Conservation (phyloP, 2,113 vertebrate genomes). For the Cyphomyrus discorhynchus region DNA sequence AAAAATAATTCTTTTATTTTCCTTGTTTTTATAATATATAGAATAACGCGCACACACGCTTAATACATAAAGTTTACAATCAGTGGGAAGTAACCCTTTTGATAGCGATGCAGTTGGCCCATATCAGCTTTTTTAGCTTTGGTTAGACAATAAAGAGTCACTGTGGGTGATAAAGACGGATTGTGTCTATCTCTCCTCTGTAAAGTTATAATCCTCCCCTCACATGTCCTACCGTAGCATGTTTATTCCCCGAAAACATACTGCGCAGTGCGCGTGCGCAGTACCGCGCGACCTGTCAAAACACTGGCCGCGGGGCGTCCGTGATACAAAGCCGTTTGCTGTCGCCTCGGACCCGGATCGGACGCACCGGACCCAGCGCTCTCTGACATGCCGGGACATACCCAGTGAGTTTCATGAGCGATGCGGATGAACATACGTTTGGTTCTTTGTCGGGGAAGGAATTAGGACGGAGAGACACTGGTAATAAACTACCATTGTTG, state of each 20-base stretch:
- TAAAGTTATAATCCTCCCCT: background rate
- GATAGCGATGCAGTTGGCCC: background rate
- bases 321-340: background rate
- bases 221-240: background rate
- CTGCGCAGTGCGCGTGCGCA: constrained; percentile 7
- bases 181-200: background rate
- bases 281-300: constrained; percentile 15
- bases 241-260: background rate
- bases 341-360: background rate
- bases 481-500: background rate
- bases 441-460: background rate
- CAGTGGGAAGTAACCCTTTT: background rate
- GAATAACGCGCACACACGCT: background rate
- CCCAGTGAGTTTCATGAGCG: background rate
- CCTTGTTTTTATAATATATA: background rate
- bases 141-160: background rate
- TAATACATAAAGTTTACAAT: background rate
- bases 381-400: background rate
- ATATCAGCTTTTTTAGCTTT: background rate
- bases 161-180: background rate
- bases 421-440: background rate
- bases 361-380: background rate
- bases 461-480: background rate
- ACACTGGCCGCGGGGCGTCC: background rate
- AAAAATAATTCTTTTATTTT: background rate